Conservation (phyloP, 2,797 vertebrate genomes). For the Prionace glauca region DNA sequence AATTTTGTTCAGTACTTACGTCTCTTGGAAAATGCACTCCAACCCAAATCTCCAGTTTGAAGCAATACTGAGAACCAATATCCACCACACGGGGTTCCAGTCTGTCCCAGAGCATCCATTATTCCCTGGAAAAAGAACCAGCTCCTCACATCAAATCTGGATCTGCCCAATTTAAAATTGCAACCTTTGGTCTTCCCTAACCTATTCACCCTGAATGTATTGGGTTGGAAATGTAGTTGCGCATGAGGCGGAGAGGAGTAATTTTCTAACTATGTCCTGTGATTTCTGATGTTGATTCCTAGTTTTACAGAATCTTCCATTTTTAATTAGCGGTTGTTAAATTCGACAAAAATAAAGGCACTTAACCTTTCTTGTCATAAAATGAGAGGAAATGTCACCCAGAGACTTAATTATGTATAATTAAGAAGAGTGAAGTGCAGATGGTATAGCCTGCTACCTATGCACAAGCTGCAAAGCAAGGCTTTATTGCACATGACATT, state of each 20-base stretch:
- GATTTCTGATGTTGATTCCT: neutral
- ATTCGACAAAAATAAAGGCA: neutral
- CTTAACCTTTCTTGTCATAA: neutral
- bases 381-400: neutral
- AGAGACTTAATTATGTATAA: neutral
- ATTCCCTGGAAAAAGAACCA: neutral
- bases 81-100: neutral
- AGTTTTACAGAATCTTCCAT: neutral
- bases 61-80: neutral
- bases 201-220: neutral
- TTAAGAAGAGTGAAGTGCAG: slow-evolving; percentile 5
- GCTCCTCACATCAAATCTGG: neutral
- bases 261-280: neutral
- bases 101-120: neutral
- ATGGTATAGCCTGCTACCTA: neutral
- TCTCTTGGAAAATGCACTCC: neutral
- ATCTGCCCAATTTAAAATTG: neutral
- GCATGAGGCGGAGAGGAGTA: no score
- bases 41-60: neutral
- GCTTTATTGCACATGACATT: slow-evolving; percentile 33
- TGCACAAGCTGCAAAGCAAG: neutral
- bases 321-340: neutral
- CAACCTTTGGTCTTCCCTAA: neutral
- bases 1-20: neutral
- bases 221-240: neutral